Base-by-base conservation (phyloP, 2,113 vertebrate genomes). In the Phyllostomus discolor region DNA sequence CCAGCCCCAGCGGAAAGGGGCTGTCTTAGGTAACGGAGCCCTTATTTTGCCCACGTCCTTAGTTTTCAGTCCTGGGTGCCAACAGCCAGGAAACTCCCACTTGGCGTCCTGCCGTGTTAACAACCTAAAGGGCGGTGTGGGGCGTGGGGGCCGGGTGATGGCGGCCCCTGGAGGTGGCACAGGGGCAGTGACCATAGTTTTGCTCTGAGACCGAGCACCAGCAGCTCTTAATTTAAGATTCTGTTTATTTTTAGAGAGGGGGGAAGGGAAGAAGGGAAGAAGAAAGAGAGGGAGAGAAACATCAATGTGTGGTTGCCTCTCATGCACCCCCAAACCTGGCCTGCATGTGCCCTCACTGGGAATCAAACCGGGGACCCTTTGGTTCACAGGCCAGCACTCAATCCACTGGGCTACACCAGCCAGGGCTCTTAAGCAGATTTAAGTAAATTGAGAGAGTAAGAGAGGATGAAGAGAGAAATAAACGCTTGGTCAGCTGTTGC, bases 131-230 rank as follows among this genome's bases (percentile, higher is more conserved):
- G 48, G 19, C 10, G 1, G 2, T 14, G 4, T 35, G 35, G 20
- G 11, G 9, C 10, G 14, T 10, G 1, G n/a, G 28, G 80, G 31
- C 35, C 0, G 46, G 69, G 35, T 1, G 3, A 17, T 6, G 0
- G 62, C 31, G 64, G 79, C 22, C 78, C 64, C 69, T 41, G 1
- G 89, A 24, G 0, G 14, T 31, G 35, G 46, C 38, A 4, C 24
- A 7, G 28, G 9, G 38, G 38, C 85, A 19, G 31, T 14, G 7
- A 38, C 46, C 50, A 4, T 50, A 24, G 12, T n/a, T 64, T 73
- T 28, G 33, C 43, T 62, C 50, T 54, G 66, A 57, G 54, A 15
- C 46, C 16, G 14, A 93, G 57, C 48, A 28, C n/a, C 24, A 22
- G 62, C 50, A 22, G 24, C 35, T 28, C 64, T 62, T 17, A 75